Base-by-base conservation (phyloP, 2,888 invertebrate genomes). In the Stenotaenia linearis region DNA sequence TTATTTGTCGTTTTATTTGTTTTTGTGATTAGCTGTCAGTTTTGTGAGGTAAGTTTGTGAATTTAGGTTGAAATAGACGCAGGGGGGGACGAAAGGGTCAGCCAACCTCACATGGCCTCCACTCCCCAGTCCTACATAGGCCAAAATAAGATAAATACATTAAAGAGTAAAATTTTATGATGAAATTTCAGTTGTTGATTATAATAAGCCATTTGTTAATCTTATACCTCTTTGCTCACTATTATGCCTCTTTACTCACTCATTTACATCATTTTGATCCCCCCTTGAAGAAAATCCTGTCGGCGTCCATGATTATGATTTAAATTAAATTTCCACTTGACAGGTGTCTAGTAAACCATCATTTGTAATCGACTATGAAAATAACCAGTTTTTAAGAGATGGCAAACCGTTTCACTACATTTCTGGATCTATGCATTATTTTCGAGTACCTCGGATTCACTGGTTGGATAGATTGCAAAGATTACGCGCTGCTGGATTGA, bases 341-440 rank as follows among this genome's bases (percentile, higher is more conserved):
- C 12, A 37, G 28, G 50, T 77, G 4, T 4, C 1, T 45, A 12
- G 2, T 45, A 10, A 45, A 2, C 45, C 3, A 25, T 82, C 82
- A 7, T 87, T 87, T 82, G 82, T 80, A 0, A 85, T 88, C 61
- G 87, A 88, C 81, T 87, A 85, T 85, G 87, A 88, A 2, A 87
- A 88, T 35, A 87, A 92, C 85, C 88, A 87, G 77, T 93, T 93
- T 84, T 83, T 93, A 76, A 89, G 93, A 83, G 92, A 94, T 86
- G 93, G 92, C 0, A 82, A 89, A 84, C 90, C 91, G 0, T 90
- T 93, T 83, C 90, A 89, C 40, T 92, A 92, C 83, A 88, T 93
- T 79, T 90, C 93, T 15, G 94, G 94, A 0, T 92, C 93, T 18
- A 89, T 96, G 84, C 96, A 96, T 85, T 96, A 96, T 87, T 96